Base-by-base conservation (phyloP, 2,797 vertebrate genomes). In the Sebastes glaucus region DNA sequence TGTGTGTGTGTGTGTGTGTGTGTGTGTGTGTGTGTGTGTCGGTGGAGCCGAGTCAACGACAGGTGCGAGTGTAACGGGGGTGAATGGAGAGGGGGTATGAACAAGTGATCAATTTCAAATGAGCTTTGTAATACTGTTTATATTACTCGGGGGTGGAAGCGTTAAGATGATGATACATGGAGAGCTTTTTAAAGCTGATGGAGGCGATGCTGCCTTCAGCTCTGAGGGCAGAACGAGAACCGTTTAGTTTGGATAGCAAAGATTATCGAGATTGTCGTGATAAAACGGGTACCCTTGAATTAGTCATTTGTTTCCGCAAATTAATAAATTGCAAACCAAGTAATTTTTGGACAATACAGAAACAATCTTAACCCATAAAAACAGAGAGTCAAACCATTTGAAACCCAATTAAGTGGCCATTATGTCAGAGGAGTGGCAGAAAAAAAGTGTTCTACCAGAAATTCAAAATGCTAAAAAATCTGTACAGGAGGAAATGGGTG, bases 31-130 rank as follows among this genome's bases (percentile, higher is more conserved):
- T 2, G 33, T 35, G 35, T 13, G 35, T 38, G 35, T 38, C 28
- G 7, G 75, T 71, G 75, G 35, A 75, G 91, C 73, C 80, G 86
- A 89, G 88, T 91, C 90, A 92, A 93, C 59, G 94, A 93, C 94
- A 95, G 94, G 94, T 95, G 95, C 91, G 71, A 84, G 73, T 84
- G 82, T 83, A 68, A 75, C 38, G 71, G 80, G 67, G 75, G n/a
- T 63, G 78, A 85, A 86, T 52, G 32, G 72, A 55, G 52, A 73
- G 78, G 73, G 79, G 67, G 56, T 9, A 87, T 56, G 81, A 91
- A 91, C 85, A 63, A 92, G 85, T 93, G 80, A 94, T 89, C 89
- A 88, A 90, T 92, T 91, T 84, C 86, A 88, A 88, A 91, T 92
- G 77, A 88, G 87, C 91, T 93, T 87, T 91, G 78, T 89, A 81